Conservation (phyloP, 2,797 vertebrate genomes). For the Diglossa cyanea region DNA sequence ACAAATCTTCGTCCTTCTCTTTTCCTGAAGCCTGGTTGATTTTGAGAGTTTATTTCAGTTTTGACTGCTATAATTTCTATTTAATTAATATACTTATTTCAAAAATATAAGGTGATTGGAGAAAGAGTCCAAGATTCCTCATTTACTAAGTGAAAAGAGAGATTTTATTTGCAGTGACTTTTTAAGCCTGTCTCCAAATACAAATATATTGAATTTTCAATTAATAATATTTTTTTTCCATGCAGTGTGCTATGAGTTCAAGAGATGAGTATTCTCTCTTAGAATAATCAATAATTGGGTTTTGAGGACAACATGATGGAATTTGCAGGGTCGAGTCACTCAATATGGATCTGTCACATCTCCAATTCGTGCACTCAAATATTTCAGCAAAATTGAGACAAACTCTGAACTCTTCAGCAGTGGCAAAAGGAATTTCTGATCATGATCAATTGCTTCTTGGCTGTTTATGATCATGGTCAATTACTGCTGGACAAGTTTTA, state of each 20-base stretch:
- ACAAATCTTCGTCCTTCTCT: background rate
- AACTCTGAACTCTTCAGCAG: background rate
- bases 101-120: background rate
- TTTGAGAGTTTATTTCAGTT: background rate
- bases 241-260: background rate
- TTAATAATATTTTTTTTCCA: background rate
- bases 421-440: background rate
- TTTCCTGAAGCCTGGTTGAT: background rate
- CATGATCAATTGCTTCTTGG: background rate
- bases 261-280: background rate
- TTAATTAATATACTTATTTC: background rate
- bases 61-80: background rate
- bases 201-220: background rate
- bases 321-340: background rate
- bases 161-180: background rate
- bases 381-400: constrained; percentile 1
- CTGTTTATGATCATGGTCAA: background rate
- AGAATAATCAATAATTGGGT: background rate
- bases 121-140: background rate
- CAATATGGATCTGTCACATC: background rate
- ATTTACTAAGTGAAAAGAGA: background rate
- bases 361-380: background rate
- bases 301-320: background rate
- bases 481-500: background rate
- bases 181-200: background rate